phyloP scores from a whole-genome alignment of 2,888 invertebrate species.

The Calameuta pallipes region DNA sequence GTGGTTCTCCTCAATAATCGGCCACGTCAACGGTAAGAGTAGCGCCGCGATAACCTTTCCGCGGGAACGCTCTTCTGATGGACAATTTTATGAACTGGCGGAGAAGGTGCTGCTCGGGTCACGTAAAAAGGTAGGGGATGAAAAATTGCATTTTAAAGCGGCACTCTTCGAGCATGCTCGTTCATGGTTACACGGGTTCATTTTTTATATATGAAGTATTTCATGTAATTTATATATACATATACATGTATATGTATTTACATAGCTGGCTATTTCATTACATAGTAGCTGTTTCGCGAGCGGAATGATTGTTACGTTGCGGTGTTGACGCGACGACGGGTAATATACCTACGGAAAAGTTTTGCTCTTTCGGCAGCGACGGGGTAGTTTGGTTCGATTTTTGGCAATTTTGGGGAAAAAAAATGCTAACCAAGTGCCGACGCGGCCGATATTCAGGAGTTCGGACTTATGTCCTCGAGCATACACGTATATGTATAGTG shows the following conservation, averaged over 20 bases:
- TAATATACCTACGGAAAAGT: background rate
- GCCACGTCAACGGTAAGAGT: background rate
- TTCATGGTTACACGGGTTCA: background rate
- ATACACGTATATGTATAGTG: background rate
- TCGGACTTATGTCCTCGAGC: background rate
- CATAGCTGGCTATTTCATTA: background rate
- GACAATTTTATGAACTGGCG: background rate
- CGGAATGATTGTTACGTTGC: background rate
- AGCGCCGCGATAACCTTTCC: background rate
- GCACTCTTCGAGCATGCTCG: background rate
- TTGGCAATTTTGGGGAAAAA: background rate
- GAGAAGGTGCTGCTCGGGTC: background rate
- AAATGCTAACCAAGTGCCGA: background rate
- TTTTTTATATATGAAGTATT: background rate
- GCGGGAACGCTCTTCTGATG: background rate
- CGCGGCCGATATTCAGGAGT: background rate
- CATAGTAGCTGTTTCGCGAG: background rate
- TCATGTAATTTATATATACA: background rate
- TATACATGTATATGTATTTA: background rate
- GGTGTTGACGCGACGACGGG: no score
- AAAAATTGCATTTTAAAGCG: constrained; percentile 49
- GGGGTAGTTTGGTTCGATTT: background rate
- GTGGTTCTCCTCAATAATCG: background rate
- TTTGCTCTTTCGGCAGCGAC: background rate
- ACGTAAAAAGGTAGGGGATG: constrained; percentile 23